These are phyloP conservation scores for Leptobrachium ailaonicum DNA, from an alignment of 2,113 vertebrate species.

Conservation along the genomic window DNA sequence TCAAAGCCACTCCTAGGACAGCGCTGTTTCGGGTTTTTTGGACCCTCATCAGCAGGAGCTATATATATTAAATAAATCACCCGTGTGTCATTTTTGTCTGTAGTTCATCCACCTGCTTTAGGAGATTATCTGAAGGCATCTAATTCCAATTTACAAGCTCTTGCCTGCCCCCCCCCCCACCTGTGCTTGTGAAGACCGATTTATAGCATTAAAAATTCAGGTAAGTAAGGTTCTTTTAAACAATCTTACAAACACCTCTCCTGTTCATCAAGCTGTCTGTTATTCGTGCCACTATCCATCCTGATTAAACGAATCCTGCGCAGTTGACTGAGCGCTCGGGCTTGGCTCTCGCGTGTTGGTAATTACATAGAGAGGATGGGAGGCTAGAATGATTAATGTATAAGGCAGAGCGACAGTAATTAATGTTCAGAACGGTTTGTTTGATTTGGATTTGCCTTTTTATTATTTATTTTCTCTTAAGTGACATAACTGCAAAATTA, in stretches of 20 bases:
- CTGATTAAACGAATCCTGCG: conserved; percentile 43
- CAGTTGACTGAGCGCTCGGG: conserved; percentile 33
- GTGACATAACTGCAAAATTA: conserved; percentile 38
- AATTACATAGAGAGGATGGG: conserved; percentile 44
- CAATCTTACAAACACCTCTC: conserved; percentile 28
- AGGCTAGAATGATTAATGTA: conserved; percentile 47
- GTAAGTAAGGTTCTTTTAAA: conserved; percentile 1
- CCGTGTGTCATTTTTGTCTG: too few relatives aligned
- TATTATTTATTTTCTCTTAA: conserved; percentile 40
- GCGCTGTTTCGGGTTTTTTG: too few relatives aligned
- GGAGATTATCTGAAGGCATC: neutral
- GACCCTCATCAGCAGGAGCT: too few relatives aligned
- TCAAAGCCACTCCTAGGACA: too few relatives aligned
- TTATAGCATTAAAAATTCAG: neutral
- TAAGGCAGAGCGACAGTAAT: conserved; percentile 43
- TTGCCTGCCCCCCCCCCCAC: too few relatives aligned
- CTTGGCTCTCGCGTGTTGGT: conserved; percentile 37
- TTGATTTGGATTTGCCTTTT: conserved; percentile 47
- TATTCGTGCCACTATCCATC: conserved; percentile 12
- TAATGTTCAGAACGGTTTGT: conserved; percentile 44
- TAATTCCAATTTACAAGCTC: neutral
- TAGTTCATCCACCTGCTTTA: too few relatives aligned
- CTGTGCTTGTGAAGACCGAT: neutral
- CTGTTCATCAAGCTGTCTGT: neutral
- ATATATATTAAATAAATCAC: too few relatives aligned